Evolutionary conservation across 2,113 vertebrate genomes (phyloP).

Genomic region (Chloropsis hardwickii): DNA sequence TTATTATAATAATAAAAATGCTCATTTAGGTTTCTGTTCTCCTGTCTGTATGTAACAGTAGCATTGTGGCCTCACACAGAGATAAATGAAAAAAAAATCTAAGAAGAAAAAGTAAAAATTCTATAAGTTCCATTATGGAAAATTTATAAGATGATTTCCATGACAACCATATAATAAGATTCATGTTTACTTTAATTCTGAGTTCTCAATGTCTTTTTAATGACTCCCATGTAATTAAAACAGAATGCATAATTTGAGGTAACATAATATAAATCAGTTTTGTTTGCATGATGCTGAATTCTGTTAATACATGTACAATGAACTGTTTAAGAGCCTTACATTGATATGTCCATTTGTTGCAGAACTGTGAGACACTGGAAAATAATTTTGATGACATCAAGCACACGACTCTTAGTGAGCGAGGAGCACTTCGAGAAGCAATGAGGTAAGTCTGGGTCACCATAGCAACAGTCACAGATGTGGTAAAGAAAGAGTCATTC

Average conservation of each 20-base stretch:
- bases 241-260: slow-evolving; percentile 62
- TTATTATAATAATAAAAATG: neutral
- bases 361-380: slow-evolving; percentile 86
- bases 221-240: slow-evolving; percentile 72
- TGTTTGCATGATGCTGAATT: slow-evolving; percentile 48
- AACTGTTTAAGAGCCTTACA: slow-evolving; percentile 18
- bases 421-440: slow-evolving; percentile 90
- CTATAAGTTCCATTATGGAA: slow-evolving; percentile 18
- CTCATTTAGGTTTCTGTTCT: neutral
- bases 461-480: slow-evolving; percentile 92
- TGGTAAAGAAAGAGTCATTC: slow-evolving; percentile 89
- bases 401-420: slow-evolving; percentile 90
- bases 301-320: slow-evolving; percentile 30
- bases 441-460: slow-evolving; percentile 89
- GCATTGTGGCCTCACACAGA: neutral
- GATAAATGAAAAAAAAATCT: neutral
- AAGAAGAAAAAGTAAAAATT: neutral
- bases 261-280: slow-evolving; percentile 35
- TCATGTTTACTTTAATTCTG: slow-evolving; percentile 70
- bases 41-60: neutral
- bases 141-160: slow-evolving; percentile 68
- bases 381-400: slow-evolving; percentile 99
- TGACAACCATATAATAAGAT: slow-evolving; percentile 72
- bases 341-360: slow-evolving; percentile 60
- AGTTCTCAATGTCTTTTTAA: slow-evolving; percentile 78